phyloP scores from a whole-genome alignment of 2,113 vertebrate genomes.

The Helogale parvula region DNA sequence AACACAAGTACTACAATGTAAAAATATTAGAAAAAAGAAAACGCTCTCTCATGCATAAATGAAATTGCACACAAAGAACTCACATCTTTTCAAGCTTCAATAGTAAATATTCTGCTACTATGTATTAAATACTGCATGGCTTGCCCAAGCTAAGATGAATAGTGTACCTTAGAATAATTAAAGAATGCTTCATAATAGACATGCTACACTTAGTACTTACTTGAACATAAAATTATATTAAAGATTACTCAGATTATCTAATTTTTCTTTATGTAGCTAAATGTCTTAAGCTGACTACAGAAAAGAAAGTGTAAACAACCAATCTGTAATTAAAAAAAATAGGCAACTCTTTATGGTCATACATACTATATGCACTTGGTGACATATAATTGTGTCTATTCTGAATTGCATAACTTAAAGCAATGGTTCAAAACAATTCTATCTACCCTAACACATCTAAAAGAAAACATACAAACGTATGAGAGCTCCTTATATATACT shows the following conservation, averaged over 20 bases:
- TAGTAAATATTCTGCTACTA: too few relatives aligned
- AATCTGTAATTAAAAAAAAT: not conserved
- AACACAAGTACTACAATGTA: too few relatives aligned
- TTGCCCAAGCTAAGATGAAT: too few relatives aligned
- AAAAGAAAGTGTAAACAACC: not conserved
- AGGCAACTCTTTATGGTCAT: not conserved
- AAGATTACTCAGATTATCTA: not conserved
- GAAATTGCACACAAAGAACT: too few relatives aligned
- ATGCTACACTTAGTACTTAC: not conserved
- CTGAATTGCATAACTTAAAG: not conserved
- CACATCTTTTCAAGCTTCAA: too few relatives aligned
- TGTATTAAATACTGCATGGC: too few relatives aligned
- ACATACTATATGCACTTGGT: not conserved
- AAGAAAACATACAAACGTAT: not conserved
- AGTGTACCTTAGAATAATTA: not conserved
- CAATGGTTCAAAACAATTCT: not conserved
- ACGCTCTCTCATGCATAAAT: too few relatives aligned
- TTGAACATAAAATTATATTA: not conserved
- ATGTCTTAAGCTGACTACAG: not conserved
- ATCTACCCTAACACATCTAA: not conserved
- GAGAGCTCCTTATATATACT: not conserved
- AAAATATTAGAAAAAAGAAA: too few relatives aligned
- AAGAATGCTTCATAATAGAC: not conserved
- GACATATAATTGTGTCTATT: not conserved
- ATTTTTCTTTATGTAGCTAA: not conserved